phyloP scores from a whole-genome alignment of 1,140 invertebrate genomes.

The Polyergus mexicanus region DNA sequence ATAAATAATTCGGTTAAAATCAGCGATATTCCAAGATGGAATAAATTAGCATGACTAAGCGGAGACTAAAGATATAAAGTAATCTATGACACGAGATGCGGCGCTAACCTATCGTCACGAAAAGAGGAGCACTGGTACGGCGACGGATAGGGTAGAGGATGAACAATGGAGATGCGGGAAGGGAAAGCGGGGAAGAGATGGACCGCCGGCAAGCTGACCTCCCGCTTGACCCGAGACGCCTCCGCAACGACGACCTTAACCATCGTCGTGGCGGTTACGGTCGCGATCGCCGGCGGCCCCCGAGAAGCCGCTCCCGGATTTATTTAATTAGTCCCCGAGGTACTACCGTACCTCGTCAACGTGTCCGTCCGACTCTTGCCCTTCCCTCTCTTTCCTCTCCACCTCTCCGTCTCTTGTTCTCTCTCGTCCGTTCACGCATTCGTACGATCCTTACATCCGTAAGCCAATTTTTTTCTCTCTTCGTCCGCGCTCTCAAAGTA shows the following conservation, averaged over 20 bases:
- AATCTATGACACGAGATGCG: constrained; percentile 60
- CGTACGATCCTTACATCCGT: constrained; percentile 55
- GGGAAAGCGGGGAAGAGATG: constrained; percentile 66
- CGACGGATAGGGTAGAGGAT: constrained; percentile 18
- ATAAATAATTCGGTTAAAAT: constrained; percentile 21
- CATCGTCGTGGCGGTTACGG: constrained; percentile 77
- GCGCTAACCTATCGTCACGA: constrained; percentile 65
- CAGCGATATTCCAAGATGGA: constrained; percentile 61
- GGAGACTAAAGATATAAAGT: constrained; percentile 47
- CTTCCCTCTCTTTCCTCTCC: constrained; percentile 38
- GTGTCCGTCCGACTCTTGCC: constrained; percentile 72
- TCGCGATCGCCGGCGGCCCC: constrained; percentile 76
- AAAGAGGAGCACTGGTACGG: constrained; percentile 72
- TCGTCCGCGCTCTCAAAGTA: constrained; percentile 22
- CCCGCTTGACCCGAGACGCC: constrained; percentile 79
- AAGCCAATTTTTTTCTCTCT: constrained; percentile 1
- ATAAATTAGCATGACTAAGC: constrained; percentile 70
- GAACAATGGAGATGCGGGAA: constrained; percentile 55
- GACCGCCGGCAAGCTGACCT: constrained; percentile 77
- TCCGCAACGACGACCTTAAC: constrained; percentile 80
- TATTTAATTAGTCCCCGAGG: constrained; percentile 83
- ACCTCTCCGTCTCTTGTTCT: constrained; percentile 1
- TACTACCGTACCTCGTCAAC: constrained; percentile 77
- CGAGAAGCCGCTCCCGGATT: constrained; percentile 82
- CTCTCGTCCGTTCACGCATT: constrained; percentile 45